A percentile compares a stretch with the other conserved stretches of the same genome.
phyloP scores from a whole-genome alignment of 92 coral and sea anemone species.

The Bergia puertoricense region DNA sequence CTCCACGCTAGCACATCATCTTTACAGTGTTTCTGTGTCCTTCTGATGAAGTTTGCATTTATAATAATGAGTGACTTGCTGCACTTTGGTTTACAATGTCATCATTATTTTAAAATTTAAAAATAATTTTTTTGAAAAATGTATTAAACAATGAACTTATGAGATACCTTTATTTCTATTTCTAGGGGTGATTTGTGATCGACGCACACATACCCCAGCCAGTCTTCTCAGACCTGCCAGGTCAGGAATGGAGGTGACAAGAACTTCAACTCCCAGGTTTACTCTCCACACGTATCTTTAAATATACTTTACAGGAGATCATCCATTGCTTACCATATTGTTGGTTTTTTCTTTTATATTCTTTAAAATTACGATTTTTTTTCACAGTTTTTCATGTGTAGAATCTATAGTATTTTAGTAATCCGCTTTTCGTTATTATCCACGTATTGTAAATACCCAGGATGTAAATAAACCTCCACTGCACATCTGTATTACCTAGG shows the following conservation, averaged over 20 bases:
- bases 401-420: background rate
- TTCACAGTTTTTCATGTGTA: background rate
- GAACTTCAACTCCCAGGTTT: constrained; percentile 17
- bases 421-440: no score
- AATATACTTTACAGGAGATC: background rate
- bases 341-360: background rate
- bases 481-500: no score
- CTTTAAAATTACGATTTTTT: background rate
- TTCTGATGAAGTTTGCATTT: no score
- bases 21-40: no score
- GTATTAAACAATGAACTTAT: background rate
- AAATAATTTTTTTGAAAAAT: no score
- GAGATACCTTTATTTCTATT: background rate
- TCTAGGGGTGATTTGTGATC: constrained; percentile 22
- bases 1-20: no score
- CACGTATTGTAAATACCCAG: no score
- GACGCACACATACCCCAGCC: constrained; percentile 13
- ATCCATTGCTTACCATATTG: background rate
- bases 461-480: no score
- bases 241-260: constrained; percentile 14
- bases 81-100: no score
- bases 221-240: constrained; percentile 19
- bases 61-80: no score
- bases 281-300: background rate
- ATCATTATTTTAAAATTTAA: no score